Evolutionary conservation across 92 coral and sea anemone species (phyloP).

Genomic region (Micromussa lordhowensis): DNA sequence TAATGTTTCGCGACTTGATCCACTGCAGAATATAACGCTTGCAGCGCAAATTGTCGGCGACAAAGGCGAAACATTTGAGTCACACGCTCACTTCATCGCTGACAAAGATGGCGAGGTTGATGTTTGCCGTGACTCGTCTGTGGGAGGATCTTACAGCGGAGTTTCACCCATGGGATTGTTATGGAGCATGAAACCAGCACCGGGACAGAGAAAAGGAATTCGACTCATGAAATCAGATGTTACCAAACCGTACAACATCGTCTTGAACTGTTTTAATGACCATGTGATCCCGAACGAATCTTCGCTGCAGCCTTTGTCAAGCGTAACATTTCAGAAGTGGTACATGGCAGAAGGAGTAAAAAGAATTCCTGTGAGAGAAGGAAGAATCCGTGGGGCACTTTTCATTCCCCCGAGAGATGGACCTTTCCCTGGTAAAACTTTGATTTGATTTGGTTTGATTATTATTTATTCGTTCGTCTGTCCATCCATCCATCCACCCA

Average conservation of each 20-base stretch:
- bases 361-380: constrained; percentile 53
- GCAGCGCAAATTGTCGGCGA: not conserved
- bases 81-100: constrained; percentile 12
- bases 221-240: constrained; percentile 48
- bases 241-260: constrained; percentile 44
- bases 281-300: not conserved
- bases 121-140: constrained; percentile 2
- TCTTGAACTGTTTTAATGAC: constrained; percentile 32
- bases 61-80: not conserved
- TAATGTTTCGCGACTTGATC: not conserved
- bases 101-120: constrained; percentile 3
- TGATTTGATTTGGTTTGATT: too few species aligned
- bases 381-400: constrained; percentile 42
- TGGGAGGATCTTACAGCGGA: constrained; percentile 37
- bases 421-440: constrained; percentile 41
- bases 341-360: constrained; percentile 41
- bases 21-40: too few species aligned
- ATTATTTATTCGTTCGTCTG: too few species aligned
- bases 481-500: too few species aligned
- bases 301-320: not conserved
- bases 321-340: constrained; percentile 34
- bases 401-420: constrained; percentile 50
- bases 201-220: constrained; percentile 20
- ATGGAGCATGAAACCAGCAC: constrained; percentile 54
- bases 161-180: constrained; percentile 45